These are phyloP conservation scores for Ptychadena robeensis DNA, from an alignment of 2,797 vertebrate species.

Conservation along the genomic window DNA sequence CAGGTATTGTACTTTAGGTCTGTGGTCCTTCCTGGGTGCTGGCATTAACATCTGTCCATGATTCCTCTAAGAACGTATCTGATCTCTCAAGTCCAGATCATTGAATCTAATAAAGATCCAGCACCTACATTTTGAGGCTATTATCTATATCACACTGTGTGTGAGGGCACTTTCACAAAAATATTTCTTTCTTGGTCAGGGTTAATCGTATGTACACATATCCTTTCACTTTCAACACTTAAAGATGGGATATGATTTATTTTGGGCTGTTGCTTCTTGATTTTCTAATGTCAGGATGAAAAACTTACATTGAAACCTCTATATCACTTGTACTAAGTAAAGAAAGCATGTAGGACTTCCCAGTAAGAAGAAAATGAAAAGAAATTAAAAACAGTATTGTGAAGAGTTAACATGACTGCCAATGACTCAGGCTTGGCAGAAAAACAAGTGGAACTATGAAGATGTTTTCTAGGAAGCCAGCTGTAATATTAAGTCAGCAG, in stretches of 20 bases:
- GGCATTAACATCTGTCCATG: neutral
- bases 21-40: neutral
- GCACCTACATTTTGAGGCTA: neutral
- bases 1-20: neutral
- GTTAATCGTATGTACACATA: too few species aligned
- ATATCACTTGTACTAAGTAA: neutral
- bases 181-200: too few species aligned
- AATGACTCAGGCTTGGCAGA: conserved; percentile 54
- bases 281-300: neutral
- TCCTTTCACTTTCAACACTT: too few species aligned
- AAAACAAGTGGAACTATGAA: conserved; percentile 41
- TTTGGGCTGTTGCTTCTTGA: neutral
- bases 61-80: too few species aligned
- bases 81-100: too few species aligned
- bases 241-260: too few species aligned
- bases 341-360: neutral
- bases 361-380: neutral
- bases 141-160: neutral
- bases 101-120: neutral
- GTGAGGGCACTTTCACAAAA: too few species aligned
- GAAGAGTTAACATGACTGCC: conserved; percentile 37
- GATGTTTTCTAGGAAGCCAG: conserved; percentile 54
- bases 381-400: conserved; percentile 4
- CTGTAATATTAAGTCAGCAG: conserved; percentile 52
- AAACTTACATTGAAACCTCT: neutral